phyloP scores from a whole-genome alignment of 2,113 vertebrate species.

The Micronycteris hirsuta region DNA sequence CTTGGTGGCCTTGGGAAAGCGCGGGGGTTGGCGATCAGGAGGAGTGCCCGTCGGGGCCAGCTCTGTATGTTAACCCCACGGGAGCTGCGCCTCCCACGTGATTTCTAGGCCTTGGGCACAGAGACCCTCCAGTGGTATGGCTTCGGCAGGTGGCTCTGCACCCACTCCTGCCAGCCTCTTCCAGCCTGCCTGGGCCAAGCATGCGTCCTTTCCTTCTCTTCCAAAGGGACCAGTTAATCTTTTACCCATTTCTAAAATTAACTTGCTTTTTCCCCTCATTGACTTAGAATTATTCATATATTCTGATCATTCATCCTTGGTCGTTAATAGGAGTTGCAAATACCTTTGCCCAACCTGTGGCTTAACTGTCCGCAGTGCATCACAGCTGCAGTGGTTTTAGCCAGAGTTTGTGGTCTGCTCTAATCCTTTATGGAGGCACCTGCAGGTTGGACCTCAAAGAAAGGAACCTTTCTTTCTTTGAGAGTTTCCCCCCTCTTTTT shows the following conservation, averaged over 20 bases:
- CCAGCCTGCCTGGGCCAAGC: not conserved
- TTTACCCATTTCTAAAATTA: not conserved
- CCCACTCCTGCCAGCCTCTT: not conserved
- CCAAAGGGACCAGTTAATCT: not conserved
- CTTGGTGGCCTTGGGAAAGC: not conserved
- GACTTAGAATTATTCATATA: not conserved
- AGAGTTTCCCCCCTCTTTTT: not conserved
- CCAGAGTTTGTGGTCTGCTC: constrained; percentile 78
- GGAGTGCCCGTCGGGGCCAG: fast-evolving
- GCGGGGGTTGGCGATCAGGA: not conserved
- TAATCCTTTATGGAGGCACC: constrained; percentile 83
- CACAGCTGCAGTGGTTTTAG: not conserved
- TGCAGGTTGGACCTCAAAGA: not conserved
- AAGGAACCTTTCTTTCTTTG: not conserved
- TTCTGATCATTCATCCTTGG: not conserved
- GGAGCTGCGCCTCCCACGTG: not conserved
- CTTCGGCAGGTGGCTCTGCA: not conserved
- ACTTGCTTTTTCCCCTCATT: not conserved
- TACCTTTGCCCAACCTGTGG: not conserved
- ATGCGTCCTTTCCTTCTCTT: not conserved
- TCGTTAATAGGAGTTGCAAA: not conserved
- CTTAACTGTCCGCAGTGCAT: not conserved
- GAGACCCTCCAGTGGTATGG: not conserved
- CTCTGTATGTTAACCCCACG: not conserved
- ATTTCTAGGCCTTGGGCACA: not conserved